Base-by-base conservation (phyloP, 1,140 invertebrate genomes). In the Matsumurasca onukii region DNA sequence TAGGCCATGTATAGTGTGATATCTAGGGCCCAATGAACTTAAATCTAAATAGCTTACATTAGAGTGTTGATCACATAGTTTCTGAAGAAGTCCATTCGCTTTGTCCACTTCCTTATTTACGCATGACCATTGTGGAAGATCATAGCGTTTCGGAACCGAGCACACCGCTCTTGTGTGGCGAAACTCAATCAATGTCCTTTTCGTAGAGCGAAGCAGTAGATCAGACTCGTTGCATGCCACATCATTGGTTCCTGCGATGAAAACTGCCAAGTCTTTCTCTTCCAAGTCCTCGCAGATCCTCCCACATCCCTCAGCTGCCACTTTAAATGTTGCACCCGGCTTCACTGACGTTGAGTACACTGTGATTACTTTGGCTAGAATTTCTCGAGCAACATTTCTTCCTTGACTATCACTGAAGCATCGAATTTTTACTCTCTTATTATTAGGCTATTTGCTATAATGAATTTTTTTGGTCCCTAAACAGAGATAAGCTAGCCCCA, bases 211-310 rank as follows among this genome's bases (percentile, higher is more conserved):
- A 24, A 62, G 22, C 22, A 62, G 15, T 22, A 22, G 9, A 12
- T 24, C 20, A 1, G 25, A 27, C n/a, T 62, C 22, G 29, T 62
- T 62, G 59, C 9, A 62, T 62, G 59, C 59, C 29, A 62, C 59
- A 30, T 62, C 59, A 62, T 62, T 62, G 31, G 9, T 30, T 27
- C 59, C 59, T 17, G 59, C 59, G 3, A 62, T 62, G 59, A 62
- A 5, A 62, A 62, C 59, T 62, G 22, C 59, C 25, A 62, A 1
- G 29, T 62, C 22, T 2, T 62, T 29, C 25, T 27, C 31, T 9
- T 12, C 31, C 29, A 62, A 31, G 31, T 62, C 59, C 3, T 27
- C 29, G n/a, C 59, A 62, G 20, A 62, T 30, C 25, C 22, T 30
- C 31, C 31, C 15, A 29, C 59, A 62, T 9, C 31, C 59, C 2